Evolutionary conservation across 1,140 invertebrate genomes (phyloP), one percentile per base, ranked within the genome.

Genomic region (Drosophila tsacasi): DNA sequence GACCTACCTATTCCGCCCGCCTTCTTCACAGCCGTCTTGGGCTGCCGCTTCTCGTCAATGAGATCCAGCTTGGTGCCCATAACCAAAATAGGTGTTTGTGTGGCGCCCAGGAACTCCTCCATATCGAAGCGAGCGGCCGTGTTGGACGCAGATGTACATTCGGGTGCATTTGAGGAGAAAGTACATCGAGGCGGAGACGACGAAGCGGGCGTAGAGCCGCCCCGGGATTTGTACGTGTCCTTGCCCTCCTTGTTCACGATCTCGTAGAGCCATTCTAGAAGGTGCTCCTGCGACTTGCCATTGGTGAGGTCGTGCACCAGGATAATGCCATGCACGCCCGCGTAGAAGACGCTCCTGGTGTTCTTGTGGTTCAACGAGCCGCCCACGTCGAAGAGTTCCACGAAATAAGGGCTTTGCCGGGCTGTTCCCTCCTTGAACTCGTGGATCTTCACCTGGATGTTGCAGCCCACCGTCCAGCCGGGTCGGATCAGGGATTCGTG

Each of bases 241-340:
- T 93, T 95, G 39, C 92, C 94, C 62, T 97, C 97, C 93, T 95
- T 96, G 93, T 96, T 97, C 39, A 98, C 94, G 49, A 99, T 96
- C 94, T 99, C 98, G 63, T 96, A 95, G 5, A 99, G 93, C 98
- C 98, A 99, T 93, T 98, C 97, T 72, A 96, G 95, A 50, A 99
- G 94, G 94, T 99, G 99, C 71, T 97, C 95, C 93, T 99, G 97
- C 57, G 98, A 99, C 93, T 99, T 99, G 81, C 97, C 95, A 93
- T 99, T 99, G 25, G 97, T 98, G 79, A 99, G 94, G 94, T 99
- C 99, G 94, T 99, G 98, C 13, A 99, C 98, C 50, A 99, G 94
- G 83, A 99, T 97, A 54, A 99, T 97, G 72, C 98, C 99, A 95
- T 99, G 97, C 71, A 97, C 97, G 39, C 97, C 96, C 91, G 97